Evolutionary conservation across 2,888 invertebrate species (phyloP), one percentile per base, ranked within the genome.

Genomic region (Cremastobaeus sp.): DNA sequence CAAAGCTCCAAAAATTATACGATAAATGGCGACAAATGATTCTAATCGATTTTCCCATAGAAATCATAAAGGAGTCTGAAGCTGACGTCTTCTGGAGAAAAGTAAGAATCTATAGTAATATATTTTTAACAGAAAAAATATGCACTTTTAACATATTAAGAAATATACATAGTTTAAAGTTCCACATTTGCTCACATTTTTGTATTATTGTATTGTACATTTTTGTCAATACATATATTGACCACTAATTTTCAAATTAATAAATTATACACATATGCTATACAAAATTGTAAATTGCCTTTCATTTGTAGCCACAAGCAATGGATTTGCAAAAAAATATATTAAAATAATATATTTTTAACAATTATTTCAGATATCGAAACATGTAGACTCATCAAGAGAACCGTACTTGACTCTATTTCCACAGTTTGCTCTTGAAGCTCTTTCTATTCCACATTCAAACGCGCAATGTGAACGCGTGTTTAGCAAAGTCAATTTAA

Each of bases 11-110:
- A 34, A 60, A 21, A 25, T 54, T 77, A 3, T 74, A 79, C 32
- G 65, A 77, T 30, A 75, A 79, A 52, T 78, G 76, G 77, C 39
- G 66, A 17, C 55, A 69, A 48, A 50, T 79, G 39, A 41, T 52
- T 2, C 18, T 47, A 9, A 48, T 66, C 17, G 37, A 37, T 20
- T 68, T 74, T 41, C 64, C 76, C 1, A 32, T 57, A 2, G 57
- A 77, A 55, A 75, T 76, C 8, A 41, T 0, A 17, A 28, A 39
- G 12, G 60, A 73, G 9, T 41, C 45, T 15, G 50, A 73, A 37
- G 41, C 30, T 12, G 76, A 76, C 47, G 47, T 73, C n/a, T 79
- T 78, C 65, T 77, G 76, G 75, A 14, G 20, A 3, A 64, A 71
- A 39, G 35, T 77, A 34, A 43, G 43, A 41, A 14, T 25, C 18